Conservation (phyloP, 2,113 vertebrate genomes). For the Oncorhynchus tshawytscha region DNA sequence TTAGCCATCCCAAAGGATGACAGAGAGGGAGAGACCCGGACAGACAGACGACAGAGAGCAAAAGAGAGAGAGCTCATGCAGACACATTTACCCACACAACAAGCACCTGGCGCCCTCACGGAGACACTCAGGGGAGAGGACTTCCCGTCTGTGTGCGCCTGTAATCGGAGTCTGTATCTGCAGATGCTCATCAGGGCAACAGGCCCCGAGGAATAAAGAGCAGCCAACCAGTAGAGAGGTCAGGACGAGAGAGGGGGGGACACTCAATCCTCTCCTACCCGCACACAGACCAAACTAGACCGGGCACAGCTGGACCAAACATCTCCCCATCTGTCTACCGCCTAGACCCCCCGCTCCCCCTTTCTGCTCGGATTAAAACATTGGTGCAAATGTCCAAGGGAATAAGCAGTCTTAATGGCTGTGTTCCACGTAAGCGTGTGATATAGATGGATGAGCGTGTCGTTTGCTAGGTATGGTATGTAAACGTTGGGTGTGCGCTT, state of each 20-base stretch:
- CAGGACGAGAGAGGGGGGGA: not conserved
- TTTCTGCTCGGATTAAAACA: not conserved
- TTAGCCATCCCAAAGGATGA: constrained; percentile 55
- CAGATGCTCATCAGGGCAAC: constrained; percentile 39
- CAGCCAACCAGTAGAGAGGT: constrained; percentile 20
- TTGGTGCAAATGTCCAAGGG: not conserved
- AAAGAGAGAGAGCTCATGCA: not conserved
- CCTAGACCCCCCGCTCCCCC: not conserved
- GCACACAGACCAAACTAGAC: constrained; percentile 41
- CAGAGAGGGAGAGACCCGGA: not conserved
- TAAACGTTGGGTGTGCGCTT: constrained; percentile 46
- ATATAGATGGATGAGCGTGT: constrained; percentile 33
- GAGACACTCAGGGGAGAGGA: not conserved
- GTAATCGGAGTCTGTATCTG: constrained; percentile 24
- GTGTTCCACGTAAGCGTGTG: constrained; percentile 24
- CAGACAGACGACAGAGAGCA: not conserved
- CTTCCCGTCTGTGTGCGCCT: constrained; percentile 8
- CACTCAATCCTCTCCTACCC: constrained; percentile 30
- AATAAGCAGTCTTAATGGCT: constrained; percentile 25
- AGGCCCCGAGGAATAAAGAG: constrained; percentile 30
- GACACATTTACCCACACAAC: constrained; percentile 5
- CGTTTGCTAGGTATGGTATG: constrained; percentile 44
- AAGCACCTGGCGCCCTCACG: not conserved
- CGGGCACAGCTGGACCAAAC: constrained; percentile 39
- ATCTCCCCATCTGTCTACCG: constrained; percentile 45